phyloP scores from a whole-genome alignment of 1,140 invertebrate genomes.

The Ips typographus region DNA sequence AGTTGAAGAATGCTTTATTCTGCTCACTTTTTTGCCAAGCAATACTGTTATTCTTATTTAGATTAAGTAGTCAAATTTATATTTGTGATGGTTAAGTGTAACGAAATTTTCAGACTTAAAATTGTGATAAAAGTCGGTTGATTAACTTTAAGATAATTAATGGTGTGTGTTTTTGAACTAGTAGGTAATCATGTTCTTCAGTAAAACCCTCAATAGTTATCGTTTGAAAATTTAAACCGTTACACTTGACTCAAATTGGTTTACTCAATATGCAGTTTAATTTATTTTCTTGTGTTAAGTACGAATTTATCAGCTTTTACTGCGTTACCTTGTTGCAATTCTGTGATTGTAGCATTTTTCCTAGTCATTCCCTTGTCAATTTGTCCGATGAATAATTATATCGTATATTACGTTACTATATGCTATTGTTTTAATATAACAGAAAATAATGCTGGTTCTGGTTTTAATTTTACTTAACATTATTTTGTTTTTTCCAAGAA shows the following conservation, averaged over 20 bases:
- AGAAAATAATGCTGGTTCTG: no score
- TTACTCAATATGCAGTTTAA: not conserved
- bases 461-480: no score
- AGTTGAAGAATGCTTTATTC: no score
- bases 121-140: no score
- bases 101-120: no score
- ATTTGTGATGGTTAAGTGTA: no score
- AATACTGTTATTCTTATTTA: no score
- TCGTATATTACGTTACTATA: no score
- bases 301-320: not conserved
- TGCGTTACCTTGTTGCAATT: not conserved
- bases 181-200: not conserved
- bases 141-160: not conserved
- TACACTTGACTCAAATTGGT: not conserved
- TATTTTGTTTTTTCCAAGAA: no score
- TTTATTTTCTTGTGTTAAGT: not conserved
- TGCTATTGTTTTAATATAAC: no score
- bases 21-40: no score
- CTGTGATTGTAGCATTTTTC: not conserved
- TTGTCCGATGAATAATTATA: not conserved
- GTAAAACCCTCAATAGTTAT: not conserved
- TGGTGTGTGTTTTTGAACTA: not conserved
- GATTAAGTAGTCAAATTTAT: no score
- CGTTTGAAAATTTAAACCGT: not conserved
- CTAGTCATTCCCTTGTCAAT: slow-evolving; percentile 4